Conservation (phyloP, 2,113 vertebrate genomes). For the Struthidea cinerea region DNA sequence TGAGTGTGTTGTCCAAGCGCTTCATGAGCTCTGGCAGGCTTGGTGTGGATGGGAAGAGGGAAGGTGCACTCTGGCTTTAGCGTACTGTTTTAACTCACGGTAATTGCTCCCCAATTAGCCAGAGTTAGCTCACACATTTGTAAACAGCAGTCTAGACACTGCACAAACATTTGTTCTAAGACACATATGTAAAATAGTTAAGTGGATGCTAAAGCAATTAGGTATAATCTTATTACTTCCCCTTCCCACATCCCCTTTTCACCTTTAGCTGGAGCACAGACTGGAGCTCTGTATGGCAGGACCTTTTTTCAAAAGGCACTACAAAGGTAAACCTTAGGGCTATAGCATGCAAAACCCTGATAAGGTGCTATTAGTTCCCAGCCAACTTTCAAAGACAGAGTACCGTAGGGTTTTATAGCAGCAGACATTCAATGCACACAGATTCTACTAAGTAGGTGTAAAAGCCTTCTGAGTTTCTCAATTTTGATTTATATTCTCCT, state of each 20-base stretch:
- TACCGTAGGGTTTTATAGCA: neutral
- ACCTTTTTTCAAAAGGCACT: slow-evolving; percentile 6
- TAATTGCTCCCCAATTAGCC: slow-evolving; percentile 60
- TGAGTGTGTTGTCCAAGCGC: neutral
- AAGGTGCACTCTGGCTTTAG: neutral
- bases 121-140: slow-evolving; percentile 14
- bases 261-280: neutral
- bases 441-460: slow-evolving; percentile 18
- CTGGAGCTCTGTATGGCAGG: neutral
- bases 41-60: neutral
- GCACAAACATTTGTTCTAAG: slow-evolving; percentile 54
- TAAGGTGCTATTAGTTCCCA: slow-evolving; percentile 53
- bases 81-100: neutral
- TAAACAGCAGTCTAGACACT: slow-evolving; percentile 47
- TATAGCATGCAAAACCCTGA: slow-evolving; percentile 43
- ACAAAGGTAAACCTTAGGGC: slow-evolving; percentile 54
- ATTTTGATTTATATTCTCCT: slow-evolving; percentile 51
- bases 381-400: slow-evolving; percentile 38
- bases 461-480: slow-evolving; percentile 14
- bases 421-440: neutral
- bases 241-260: neutral
- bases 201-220: slow-evolving; percentile 49
- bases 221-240: slow-evolving; percentile 19
- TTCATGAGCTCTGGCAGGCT: neutral
- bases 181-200: slow-evolving; percentile 32